Evolutionary conservation across 2,888 invertebrate genomes (phyloP).

Genomic region (Chrysotoxum bicinctum): DNA sequence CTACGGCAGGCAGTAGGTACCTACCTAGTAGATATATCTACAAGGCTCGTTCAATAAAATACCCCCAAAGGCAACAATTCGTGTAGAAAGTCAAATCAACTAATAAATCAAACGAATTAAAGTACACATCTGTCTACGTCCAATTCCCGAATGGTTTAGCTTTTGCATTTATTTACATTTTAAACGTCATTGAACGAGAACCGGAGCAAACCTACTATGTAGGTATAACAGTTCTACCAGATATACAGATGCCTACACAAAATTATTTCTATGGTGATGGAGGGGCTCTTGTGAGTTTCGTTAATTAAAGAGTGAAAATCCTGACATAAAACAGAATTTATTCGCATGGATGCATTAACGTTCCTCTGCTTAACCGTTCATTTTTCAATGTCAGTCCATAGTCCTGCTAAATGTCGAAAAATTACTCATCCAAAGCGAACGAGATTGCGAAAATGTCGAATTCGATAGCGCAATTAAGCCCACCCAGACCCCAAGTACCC

Average conservation of each 20-base stretch:
- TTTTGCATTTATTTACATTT: slow-evolving; percentile 37
- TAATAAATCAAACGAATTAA: slow-evolving; percentile 34
- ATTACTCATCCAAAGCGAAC: slow-evolving; percentile 69
- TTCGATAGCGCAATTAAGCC: slow-evolving; percentile 70
- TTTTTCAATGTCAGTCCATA: slow-evolving; percentile 61
- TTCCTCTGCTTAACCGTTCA: slow-evolving; percentile 55
- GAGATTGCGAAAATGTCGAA: slow-evolving; percentile 70
- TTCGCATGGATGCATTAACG: slow-evolving; percentile 40
- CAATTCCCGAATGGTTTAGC: slow-evolving; percentile 34
- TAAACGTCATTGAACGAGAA: slow-evolving; percentile 19
- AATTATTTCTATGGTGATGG: slow-evolving; percentile 14
- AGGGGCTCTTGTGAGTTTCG: slow-evolving; percentile 24
- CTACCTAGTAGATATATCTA: background rate
- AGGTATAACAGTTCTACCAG: background rate
- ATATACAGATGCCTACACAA: background rate
- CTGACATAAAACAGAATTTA: slow-evolving; percentile 47
- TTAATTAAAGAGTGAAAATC: slow-evolving; percentile 60
- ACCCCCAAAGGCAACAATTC: slow-evolving; percentile 18
- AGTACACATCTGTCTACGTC: slow-evolving; percentile 33
- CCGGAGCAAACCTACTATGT: background rate
- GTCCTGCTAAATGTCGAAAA: slow-evolving; percentile 67
- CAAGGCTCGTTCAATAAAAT: slow-evolving; percentile 21
- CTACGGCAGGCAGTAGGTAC: background rate
- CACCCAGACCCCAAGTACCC: slow-evolving; percentile 28
- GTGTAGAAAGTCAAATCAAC: slow-evolving; percentile 20